A percentile compares a stretch with the other conserved stretches of the same genome.
Evolutionary conservation across 2,113 vertebrate genomes (phyloP).

Genomic region (Rhinolophus ferrumequinum): DNA sequence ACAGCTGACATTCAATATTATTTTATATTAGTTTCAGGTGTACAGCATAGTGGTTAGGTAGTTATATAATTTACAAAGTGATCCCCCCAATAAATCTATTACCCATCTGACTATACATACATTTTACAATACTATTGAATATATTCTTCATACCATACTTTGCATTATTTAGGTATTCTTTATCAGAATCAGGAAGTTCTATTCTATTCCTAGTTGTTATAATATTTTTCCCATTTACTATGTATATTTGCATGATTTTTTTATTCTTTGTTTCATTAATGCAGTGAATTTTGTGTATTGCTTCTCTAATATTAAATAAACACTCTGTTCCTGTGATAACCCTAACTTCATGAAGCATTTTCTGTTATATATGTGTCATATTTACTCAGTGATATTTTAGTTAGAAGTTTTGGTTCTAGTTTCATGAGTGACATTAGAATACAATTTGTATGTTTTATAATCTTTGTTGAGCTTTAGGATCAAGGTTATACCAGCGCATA

Average conservation of each 20-base stretch:
- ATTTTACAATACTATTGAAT: too few relatives aligned
- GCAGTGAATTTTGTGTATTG: not conserved
- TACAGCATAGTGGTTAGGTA: too few relatives aligned
- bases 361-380: not conserved
- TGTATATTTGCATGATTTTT: not conserved
- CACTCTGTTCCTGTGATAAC: not conserved
- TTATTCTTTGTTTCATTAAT: not conserved
- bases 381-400: not conserved
- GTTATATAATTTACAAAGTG: too few relatives aligned
- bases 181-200: not conserved
- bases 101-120: too few relatives aligned
- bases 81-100: too few relatives aligned
- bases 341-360: not conserved
- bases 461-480: not conserved
- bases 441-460: not conserved
- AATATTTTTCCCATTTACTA: not conserved
- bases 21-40: too few relatives aligned
- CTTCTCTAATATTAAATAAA: not conserved
- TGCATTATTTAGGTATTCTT: not conserved
- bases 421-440: not conserved
- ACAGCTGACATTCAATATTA: too few relatives aligned
- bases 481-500: not conserved
- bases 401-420: not conserved
- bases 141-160: too few relatives aligned
- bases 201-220: not conserved